Conservation (phyloP, 2,797 vertebrate genomes). For the Dryobates pubescens region DNA sequence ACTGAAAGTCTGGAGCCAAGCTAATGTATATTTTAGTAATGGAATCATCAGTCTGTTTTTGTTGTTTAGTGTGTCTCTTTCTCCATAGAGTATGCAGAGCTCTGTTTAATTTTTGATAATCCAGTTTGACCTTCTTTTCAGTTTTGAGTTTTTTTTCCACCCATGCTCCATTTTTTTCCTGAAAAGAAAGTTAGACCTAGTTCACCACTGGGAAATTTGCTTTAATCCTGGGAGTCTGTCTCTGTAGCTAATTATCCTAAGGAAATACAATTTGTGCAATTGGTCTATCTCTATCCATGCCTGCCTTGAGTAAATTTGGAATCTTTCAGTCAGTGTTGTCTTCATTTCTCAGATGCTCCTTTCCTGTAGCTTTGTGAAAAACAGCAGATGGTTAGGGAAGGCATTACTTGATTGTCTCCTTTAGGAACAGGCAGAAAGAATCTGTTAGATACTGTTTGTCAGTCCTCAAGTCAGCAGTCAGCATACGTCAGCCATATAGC, state of each 20-base stretch:
- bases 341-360: background rate
- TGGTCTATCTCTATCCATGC: background rate
- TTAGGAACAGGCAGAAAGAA: background rate
- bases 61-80: background rate
- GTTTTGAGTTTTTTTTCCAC: too few species aligned
- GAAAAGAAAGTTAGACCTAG: background rate
- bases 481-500: background rate
- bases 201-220: background rate
- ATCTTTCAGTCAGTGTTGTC: background rate
- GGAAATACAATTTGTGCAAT: background rate
- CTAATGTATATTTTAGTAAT: background rate
- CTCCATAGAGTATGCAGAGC: background rate
- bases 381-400: background rate
- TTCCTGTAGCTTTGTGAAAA: background rate
- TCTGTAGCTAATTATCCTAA: background rate
- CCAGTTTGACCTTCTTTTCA: background rate
- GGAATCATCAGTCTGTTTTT: background rate
- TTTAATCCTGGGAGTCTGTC: background rate
- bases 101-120: background rate
- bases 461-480: background rate
- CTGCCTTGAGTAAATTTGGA: background rate
- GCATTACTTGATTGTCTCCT: background rate
- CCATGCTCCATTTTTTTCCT: background rate
- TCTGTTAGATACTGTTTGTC: background rate
- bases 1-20: background rate